These are phyloP conservation scores for Nyctibius bracteatus DNA, from an alignment of 2,113 vertebrate genomes.

Conservation along the genomic window DNA sequence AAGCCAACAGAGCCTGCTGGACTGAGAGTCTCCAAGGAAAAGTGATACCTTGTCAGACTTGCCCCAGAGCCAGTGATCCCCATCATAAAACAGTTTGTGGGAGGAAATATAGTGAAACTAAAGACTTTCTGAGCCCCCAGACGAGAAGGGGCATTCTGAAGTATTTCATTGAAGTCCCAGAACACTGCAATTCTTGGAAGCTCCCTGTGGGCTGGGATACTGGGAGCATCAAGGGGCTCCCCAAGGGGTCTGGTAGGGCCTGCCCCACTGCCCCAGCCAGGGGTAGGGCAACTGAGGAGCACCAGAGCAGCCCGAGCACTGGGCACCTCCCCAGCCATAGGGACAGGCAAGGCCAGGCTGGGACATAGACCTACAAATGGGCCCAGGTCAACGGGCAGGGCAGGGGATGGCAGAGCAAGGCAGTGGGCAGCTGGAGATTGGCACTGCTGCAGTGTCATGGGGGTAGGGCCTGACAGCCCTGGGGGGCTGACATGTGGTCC, in stretches of 20 bases:
- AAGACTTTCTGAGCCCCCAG: not conserved
- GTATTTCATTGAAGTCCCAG: not conserved
- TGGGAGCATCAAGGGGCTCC: not conserved
- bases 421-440: fast-evolving
- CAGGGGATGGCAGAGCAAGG: not conserved
- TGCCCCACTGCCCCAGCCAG: fast-evolving
- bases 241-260: fast-evolving
- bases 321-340: fast-evolving
- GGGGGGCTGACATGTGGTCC: not conserved
- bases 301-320: not conserved
- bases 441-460: fast-evolving
- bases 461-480: fast-evolving
- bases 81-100: not conserved
- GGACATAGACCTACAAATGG: not conserved
- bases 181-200: not conserved
- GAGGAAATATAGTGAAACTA: not conserved
- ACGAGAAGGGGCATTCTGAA: fast-evolving
- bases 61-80: not conserved
- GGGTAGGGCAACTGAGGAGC: fast-evolving
- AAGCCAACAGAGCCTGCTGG: not conserved
- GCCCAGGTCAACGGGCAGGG: fast-evolving
- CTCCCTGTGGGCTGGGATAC: not conserved
- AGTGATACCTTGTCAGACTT: not conserved
- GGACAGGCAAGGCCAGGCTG: too few species aligned
- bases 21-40: not conserved